phyloP scores from a whole-genome alignment of 2,797 vertebrate genomes.

The Tympanoctomys barrerae region DNA sequence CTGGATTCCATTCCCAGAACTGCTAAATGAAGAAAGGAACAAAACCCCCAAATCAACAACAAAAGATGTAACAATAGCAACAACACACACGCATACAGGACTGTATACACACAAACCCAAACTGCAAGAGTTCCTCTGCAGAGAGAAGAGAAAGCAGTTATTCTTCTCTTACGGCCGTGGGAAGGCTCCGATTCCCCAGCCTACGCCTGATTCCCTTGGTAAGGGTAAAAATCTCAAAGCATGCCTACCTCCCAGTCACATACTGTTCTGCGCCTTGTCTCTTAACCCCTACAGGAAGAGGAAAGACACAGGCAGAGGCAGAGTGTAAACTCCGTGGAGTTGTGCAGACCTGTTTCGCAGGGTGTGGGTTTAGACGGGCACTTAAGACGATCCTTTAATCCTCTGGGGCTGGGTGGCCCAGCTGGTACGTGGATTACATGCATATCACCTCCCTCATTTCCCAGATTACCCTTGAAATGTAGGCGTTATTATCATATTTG shows the following conservation, averaged over 20 bases:
- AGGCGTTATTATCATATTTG: not conserved
- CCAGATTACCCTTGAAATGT: not conserved
- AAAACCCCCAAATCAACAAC: not conserved
- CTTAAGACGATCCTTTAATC: not conserved
- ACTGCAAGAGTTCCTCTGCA: not conserved
- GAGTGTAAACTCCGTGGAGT: not conserved
- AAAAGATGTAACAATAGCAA: not conserved
- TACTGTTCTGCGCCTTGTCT: not conserved
- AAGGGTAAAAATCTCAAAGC: no score
- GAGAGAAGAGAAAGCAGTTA: not conserved
- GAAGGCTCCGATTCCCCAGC: not conserved
- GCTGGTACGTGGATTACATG: not conserved
- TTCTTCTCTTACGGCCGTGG: not conserved
- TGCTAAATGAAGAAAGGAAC: not conserved
- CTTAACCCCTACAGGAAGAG: not conserved
- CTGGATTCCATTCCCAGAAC: not conserved
- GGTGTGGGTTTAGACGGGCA: not conserved
- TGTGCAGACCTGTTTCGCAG: not conserved
- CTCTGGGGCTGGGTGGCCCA: not conserved
- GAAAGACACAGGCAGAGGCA: not conserved
- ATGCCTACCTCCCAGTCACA: not conserved
- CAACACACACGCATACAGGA: not conserved
- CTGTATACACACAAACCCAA: not conserved
- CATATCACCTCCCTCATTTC: not conserved
- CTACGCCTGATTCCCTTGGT: not conserved